Evolutionary conservation across 2,113 vertebrate genomes (phyloP).

Genomic region (Physeter macrocephalus): DNA sequence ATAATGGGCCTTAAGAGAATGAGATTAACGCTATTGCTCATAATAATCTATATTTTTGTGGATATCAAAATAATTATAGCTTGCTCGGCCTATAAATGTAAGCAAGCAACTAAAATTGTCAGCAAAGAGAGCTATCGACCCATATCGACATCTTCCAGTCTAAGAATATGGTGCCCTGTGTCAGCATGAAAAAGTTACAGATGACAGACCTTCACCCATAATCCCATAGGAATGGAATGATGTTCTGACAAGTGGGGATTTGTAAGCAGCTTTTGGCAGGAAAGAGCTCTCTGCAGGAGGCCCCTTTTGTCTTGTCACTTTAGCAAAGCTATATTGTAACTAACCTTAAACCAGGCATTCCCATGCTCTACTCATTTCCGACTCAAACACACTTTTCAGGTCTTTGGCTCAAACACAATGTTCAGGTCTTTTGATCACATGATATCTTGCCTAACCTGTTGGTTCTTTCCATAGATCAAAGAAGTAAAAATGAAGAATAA

Average conservation of each 20-base stretch:
- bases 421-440: background rate
- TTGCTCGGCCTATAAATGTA: background rate
- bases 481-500: background rate
- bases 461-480: background rate
- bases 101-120: background rate
- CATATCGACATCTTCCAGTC: background rate
- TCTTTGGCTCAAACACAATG: background rate
- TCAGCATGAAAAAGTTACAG: background rate
- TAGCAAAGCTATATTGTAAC: background rate
- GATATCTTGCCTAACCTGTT: background rate
- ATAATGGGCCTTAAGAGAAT: background rate
- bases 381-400: background rate
- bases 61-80: background rate
- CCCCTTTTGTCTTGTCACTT: background rate
- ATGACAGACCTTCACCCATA: background rate
- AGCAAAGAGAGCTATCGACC: background rate
- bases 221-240: background rate
- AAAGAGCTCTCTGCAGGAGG: background rate
- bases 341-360: background rate
- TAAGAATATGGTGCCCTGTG: background rate
- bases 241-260: background rate
- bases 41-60: background rate
- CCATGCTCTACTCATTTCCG: background rate
- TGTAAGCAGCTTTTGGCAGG: background rate
- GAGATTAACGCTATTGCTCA: background rate